Conservation (phyloP, 2,113 vertebrate species). For the Planiliza haematocheilus region DNA sequence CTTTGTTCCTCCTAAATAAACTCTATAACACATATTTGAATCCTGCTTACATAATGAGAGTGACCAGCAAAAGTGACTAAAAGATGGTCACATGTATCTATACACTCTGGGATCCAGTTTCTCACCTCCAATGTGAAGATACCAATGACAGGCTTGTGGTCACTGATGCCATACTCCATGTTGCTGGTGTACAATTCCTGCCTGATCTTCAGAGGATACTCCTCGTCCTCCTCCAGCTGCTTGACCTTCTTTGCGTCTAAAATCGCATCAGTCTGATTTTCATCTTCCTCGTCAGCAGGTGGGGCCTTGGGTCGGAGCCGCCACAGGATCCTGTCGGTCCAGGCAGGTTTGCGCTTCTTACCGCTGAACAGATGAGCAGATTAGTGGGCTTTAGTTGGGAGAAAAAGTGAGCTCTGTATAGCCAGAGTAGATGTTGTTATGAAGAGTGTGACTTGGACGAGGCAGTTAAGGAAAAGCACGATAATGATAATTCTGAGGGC, state of each 20-base stretch:
- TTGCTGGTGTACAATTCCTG: conserved; percentile 87
- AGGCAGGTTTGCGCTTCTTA: conserved; percentile 95
- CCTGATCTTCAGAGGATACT: conserved; percentile 81
- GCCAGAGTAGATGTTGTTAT: not conserved
- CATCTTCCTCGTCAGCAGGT: conserved; percentile 31
- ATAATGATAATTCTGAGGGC: too few relatives aligned
- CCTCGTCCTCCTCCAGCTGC: conserved; percentile 54
- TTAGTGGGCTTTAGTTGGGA: not conserved
- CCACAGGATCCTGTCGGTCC: conserved; percentile 97
- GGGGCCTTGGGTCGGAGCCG: conserved; percentile 78
- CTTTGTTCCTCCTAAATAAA: too few relatives aligned
- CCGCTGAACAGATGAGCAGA: conserved; percentile 78
- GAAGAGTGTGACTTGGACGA: not conserved
- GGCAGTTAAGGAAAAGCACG: not conserved
- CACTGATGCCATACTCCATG: conserved; percentile 92
- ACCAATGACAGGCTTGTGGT: conserved; percentile 94
- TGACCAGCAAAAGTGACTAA: not conserved
- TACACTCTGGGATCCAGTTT: not conserved
- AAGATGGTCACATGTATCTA: not conserved
- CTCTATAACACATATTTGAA: too few relatives aligned
- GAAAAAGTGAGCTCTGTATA: not conserved
- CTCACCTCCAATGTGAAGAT: conserved; percentile 90
- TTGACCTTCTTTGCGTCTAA: conserved; percentile 26
- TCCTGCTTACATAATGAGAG: too few relatives aligned
- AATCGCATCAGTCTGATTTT: not conserved